Base-by-base conservation (phyloP, 30 jellyfish, hydroid and myxozoan genomes). In the Clytia hemisphaerica region DNA sequence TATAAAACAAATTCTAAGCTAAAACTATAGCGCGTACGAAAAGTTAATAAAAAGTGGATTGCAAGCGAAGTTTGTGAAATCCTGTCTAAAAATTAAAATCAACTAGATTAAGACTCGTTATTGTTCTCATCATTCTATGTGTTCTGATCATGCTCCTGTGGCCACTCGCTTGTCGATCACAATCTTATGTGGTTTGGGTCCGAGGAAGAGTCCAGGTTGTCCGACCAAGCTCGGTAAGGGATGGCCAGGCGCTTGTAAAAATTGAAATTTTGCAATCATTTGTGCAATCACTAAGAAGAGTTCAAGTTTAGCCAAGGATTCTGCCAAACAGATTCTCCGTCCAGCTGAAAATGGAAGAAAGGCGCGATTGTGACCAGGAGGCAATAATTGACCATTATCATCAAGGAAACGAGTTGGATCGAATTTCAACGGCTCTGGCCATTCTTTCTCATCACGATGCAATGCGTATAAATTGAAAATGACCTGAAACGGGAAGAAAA, bases 261-360 rank as follows among this genome's bases (percentile, higher is more conserved):
- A 82, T 36, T 73, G 63, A 67, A 62, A 82, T 37, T 45, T 72
- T 32, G 73, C 73, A 47, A 82, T 67, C 79, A 82, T 47, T 35
- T 84, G 83, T 5, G 84, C 37, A 35, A 82, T 66, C 3, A 82
- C 83, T 28, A 82, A 38, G 33, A 70, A 82, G 24, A 82, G 73
- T 46, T 82, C 94, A 72, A 82, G 62, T 47, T 82, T 82, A 40
- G 94, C 94, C 19, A 82, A 74, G 24, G 79, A 57, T 45, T 82
- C 94, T 9, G 94, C 94, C 49, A 82, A 45, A 49, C 94, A 82
- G 7, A 82, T 84, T 34, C 94, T 44, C 53, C 94, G 29, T 7
- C 94, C 94, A 6, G 94, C 94, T 3, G 94, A 82, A 57, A 82
- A 82, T 7, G 94, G 94, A 28, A 82, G 66, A 46, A 73, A 82